Base-by-base conservation (phyloP, 2,113 vertebrate species). In the Pelusios castaneus region DNA sequence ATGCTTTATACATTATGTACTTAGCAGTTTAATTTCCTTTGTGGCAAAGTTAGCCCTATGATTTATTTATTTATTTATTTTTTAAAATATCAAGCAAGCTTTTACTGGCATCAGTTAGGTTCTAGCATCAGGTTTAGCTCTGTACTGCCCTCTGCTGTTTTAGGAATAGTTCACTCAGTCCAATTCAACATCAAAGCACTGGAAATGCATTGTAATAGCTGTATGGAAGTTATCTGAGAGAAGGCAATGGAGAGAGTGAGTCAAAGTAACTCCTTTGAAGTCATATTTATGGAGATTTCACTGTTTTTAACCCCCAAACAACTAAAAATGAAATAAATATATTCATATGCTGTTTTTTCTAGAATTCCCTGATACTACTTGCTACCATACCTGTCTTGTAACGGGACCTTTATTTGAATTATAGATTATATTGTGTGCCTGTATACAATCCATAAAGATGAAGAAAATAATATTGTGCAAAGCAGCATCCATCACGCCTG, bases 21-120 rank as follows among this genome's bases (percentile, higher is more conserved):
- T 98, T 98, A 98, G 97, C 96, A 97, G 96, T 97, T 98, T 98
- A 97, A 98, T 98, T 98, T 98, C 98, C 97, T 98, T 97, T 93
- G 97, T 97, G 97, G 96, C 96, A 97, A 97, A 97, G 97, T 97
- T 97, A 98, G 97, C 96, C 94, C 94, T 89, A 94, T 97, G 97
- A 97, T 98, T 98, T 98, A 97, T 96, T 97, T 97, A 97, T 47
- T 8, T 98, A 98, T 98, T 97, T 96, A 97, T 97, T 97, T 98
- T 97, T 96, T 97, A 97, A 97, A 97, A 97, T 97, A 98, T 96
- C 89, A 94, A 93, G 94, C 54, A 88, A 93, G 90, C 93, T 94
- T 92, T 95, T 95, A 93, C 80, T 90, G 91, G 79, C 97, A 70
- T 92, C 86, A 94, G 86, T 47, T 82, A 58, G 81, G 52, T 14